Evolutionary conservation across 2,888 invertebrate species (phyloP).

Genomic region (Erebia palarica): DNA sequence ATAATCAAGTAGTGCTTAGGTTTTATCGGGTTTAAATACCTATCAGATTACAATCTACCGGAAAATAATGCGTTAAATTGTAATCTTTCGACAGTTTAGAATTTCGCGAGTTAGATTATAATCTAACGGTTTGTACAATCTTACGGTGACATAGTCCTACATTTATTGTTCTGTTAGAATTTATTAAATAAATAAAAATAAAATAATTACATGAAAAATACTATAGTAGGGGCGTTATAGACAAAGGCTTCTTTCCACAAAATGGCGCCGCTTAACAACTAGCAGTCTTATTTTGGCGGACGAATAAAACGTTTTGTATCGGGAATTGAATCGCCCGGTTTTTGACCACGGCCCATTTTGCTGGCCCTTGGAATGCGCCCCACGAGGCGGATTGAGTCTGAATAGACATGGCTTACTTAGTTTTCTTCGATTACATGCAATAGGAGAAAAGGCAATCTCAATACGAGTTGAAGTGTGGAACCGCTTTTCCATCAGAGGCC

Average conservation of each 20-base stretch:
- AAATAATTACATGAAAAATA: too few relatives aligned
- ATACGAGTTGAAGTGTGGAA: neutral
- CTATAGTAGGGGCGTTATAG: conserved; percentile 30
- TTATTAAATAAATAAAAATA: too few relatives aligned
- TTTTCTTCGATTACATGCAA: neutral
- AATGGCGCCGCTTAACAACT: conserved; percentile 60
- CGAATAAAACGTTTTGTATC: conserved; percentile 74
- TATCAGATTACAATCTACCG: too few relatives aligned
- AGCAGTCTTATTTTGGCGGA: conserved; percentile 59
- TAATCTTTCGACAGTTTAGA: too few relatives aligned
- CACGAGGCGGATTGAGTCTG: conserved; percentile 29
- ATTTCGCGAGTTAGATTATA: too few relatives aligned
- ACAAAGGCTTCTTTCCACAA: conserved; percentile 46
- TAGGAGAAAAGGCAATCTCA: conserved; percentile 3
- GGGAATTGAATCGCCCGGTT: conserved; percentile 67
- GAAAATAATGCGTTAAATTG: too few relatives aligned
- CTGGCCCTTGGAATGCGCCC: conserved; percentile 23
- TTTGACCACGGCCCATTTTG: conserved; percentile 35
- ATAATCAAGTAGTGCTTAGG: too few relatives aligned
- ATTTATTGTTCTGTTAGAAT: too few relatives aligned
- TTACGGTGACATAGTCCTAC: too few relatives aligned
- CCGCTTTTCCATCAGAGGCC: too few relatives aligned
- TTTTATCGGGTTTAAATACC: too few relatives aligned
- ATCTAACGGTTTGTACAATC: too few relatives aligned
- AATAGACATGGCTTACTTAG: conserved; percentile 19